phyloP scores from a whole-genome alignment of 2,113 vertebrate genomes.

The Colossoma macropomum region DNA sequence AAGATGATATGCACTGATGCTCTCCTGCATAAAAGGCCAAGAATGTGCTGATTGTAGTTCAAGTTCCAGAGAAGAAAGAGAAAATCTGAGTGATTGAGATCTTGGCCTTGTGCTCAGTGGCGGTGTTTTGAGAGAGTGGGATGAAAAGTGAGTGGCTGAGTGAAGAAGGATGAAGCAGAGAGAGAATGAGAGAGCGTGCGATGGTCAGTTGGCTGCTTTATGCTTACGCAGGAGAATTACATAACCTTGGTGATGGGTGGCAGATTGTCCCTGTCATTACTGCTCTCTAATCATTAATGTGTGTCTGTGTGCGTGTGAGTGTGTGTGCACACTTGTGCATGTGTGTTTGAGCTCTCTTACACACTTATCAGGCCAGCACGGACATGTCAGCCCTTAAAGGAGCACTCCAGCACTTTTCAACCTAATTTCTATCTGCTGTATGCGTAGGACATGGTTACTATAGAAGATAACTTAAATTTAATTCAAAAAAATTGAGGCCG shows the following conservation, averaged over 20 bases:
- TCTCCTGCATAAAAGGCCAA: constrained; percentile 8
- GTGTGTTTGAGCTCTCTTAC: background rate
- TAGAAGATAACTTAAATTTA: no score
- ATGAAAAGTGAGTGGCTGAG: background rate
- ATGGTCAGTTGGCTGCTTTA: background rate
- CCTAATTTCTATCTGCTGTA: background rate
- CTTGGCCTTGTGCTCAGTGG: background rate
- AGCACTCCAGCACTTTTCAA: background rate
- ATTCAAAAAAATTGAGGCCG: no score
- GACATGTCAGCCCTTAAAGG: background rate
- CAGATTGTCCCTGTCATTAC: constrained; percentile 48
- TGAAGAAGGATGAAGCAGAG: background rate
- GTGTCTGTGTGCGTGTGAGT: background rate
- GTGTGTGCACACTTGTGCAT: background rate
- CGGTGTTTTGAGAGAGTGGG: background rate
- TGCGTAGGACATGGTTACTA: no score
- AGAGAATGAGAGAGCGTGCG: background rate
- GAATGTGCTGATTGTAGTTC: background rate
- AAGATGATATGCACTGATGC: background rate
- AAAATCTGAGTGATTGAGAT: background rate
- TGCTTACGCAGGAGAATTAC: constrained; percentile 71
- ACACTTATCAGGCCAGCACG: background rate
- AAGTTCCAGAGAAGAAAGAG: background rate
- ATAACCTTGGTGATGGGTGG: constrained; percentile 43
- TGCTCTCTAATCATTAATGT: constrained; percentile 28